Evolutionary conservation across 2,888 invertebrate genomes (phyloP), one percentile per base, ranked within the genome.

Genomic region (Euzophera pinguis): DNA sequence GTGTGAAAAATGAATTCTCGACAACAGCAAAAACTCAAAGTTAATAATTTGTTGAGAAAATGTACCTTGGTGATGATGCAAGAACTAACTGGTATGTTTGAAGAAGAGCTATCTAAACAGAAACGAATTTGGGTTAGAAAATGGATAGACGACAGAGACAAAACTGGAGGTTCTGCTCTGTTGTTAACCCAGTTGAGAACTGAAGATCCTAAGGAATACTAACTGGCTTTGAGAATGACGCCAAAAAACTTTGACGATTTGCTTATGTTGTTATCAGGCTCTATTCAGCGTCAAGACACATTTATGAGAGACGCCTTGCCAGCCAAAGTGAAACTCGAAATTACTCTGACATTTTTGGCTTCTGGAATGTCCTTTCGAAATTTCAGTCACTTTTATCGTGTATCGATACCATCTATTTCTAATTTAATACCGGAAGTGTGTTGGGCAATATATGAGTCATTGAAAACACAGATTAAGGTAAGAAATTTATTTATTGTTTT

Each of bases 51-150:
- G 35, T 35, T 35, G 47, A 35, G n/a, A 35, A 47, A 47, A 35
- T 47, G 47, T 35, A 17, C 17, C 16, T 47, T 35, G 35, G n/a
- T 47, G 35, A 1, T 47, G 47, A 34, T n/a, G n/a, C n/a, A 47
- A 10, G 51, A 45, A 4, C 2, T 37, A 51, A 9, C 42, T 1
- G 37, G n/a, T 12, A 50, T 50, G 27, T 42, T 42, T 37, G 51
- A 42, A 45, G 13, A 34, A 9, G 34, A 42, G 35, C 3, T 42
- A 51, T 9, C 51, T n/a, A 42, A 43, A 51, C n/a, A 34, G 2
- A 42, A 51, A 43, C 16, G 42, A 51, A 42, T 42, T 42, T 42
- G 45, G 42, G 51, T 50, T 12, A 50, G 43, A 43, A 50, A 50
- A 50, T 50, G 43, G 43, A 50, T 50, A 8, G 9, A 43, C 35